Base-by-base conservation (phyloP, 2,888 invertebrate genomes). In the Augiades crinisus region DNA sequence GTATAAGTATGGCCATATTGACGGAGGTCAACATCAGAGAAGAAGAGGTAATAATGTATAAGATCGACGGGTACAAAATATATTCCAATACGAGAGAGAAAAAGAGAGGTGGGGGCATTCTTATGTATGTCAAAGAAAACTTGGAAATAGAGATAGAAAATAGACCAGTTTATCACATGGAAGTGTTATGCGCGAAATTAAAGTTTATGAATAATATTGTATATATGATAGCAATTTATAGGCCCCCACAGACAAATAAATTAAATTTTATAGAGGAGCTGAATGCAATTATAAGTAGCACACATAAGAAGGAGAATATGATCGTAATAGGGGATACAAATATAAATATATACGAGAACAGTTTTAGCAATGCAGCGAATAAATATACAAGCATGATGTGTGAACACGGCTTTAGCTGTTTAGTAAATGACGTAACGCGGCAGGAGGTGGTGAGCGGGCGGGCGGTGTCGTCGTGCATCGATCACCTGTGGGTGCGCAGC, bases 401-500 rank as follows among this genome's bases (percentile, higher is more conserved):
- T 47, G 37, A 40, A 8, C 47, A 5, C 3, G 47, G 47, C 33
- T 33, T 49, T 33, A 38, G 2, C 12, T 33, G 47, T 8, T 1
- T 33, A 5, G 21, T 43, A 14, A 52, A 40, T 16, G 52, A 31
- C 8, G 38, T 10, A 1, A 52, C 52, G 40, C 52, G 52, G 3
- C 40, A 52, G 19, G 52, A 52, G 24, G 31, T 52, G 8, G 30
- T 38, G 34, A 19, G 14, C 31, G 53, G 24, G 12, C 17, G 38
- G 5, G 24, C 47, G 13, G 34, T 45, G 40, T 8, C 38, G 40
- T 47, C 52, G 36, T 55, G 55, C 27, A 43, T 53, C 43, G 55
- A 55, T 19, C 55, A 55, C 12, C 21, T 49, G 34, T 52, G 51
- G 51, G 51, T 55, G 27, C 46, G 50, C 17, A 21, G 38, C 19